Base-by-base conservation (phyloP, 2,888 invertebrate species). In the Dryobotodes eremita region DNA sequence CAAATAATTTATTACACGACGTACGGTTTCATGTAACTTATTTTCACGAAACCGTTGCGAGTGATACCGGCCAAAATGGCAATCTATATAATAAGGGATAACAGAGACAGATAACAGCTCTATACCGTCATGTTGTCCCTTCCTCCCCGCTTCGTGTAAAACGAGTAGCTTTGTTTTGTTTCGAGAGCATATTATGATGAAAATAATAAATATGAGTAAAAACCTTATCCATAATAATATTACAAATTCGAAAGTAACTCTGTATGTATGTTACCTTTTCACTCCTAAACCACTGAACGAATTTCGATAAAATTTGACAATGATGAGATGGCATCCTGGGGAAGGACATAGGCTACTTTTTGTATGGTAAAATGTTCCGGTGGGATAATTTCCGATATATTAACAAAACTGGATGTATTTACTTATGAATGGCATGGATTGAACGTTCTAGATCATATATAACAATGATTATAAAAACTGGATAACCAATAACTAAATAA, bases 41-140 rank as follows among this genome's bases (percentile, higher is more conserved):
- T 80, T 75, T 80, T 57, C 73, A 66, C 69, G 62, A 71, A 86
- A 71, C 61, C 70, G 66, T 71, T 17, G 31, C 77, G 79, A 74
- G 77, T 81, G 73, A 78, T 74, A 77, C 84, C 73, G 59, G 74
- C 77, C 69, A 26, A 80, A 86, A 86, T 77, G 77, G 74, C 74
- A 77, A 73, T 77, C 74, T 57, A 59, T 87, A 83, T 87, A 83
- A 85, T 79, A 83, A 83, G 77, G 88, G 82, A 84, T 82, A 87
- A 85, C 77, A 71, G 77, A 82, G 75, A 88, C 66, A 80, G 82
- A 86, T 84, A 88, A 84, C 82, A 65, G 55, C 76, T 75, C 65
- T 72, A 76, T 80, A 86, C 82, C 82, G 83, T 86, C 88, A 80
- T 71, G 73, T 82, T 80, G 82, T 79, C 80, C 84, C 62, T 82